phyloP scores from a whole-genome alignment of 2,113 vertebrate species.

The Catharus minimus region DNA sequence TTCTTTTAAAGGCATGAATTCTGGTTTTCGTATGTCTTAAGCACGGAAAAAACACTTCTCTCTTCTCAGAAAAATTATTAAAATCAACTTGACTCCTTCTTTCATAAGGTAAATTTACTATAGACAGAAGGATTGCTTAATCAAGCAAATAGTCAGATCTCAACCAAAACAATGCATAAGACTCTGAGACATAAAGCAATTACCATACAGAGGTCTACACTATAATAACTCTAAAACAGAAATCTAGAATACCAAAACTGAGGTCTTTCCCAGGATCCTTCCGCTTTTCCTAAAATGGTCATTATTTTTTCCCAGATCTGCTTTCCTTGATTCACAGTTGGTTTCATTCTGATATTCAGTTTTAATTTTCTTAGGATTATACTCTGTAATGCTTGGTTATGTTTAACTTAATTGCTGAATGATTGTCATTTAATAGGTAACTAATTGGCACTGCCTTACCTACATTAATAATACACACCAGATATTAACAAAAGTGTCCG shows the following conservation, averaged over 20 bases:
- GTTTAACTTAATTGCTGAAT: not conserved
- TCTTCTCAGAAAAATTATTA: not conserved
- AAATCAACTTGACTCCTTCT: not conserved
- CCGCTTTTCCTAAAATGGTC: accelerated
- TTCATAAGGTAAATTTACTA: not conserved
- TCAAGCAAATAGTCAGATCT: not conserved
- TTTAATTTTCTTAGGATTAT: not conserved
- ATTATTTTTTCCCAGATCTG: not conserved
- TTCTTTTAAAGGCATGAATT: not conserved
- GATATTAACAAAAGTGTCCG: not conserved
- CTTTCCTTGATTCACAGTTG: not conserved
- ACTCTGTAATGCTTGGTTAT: not conserved
- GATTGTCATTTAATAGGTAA: not conserved
- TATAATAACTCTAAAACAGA: not conserved
- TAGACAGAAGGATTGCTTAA: not conserved
- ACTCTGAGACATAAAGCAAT: not conserved
- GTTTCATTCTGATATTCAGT: not conserved
- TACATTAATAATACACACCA: not conserved
- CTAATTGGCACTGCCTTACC: not conserved
- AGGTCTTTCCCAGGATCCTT: not conserved
- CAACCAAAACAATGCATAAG: not conserved
- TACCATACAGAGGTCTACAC: not conserved
- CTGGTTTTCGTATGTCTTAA: not conserved
- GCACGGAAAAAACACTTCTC: not conserved
- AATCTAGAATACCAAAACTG: not conserved